These are phyloP conservation scores for Myotis brandtii DNA, from an alignment of 2,113 vertebrate species.

Conservation along the genomic window DNA sequence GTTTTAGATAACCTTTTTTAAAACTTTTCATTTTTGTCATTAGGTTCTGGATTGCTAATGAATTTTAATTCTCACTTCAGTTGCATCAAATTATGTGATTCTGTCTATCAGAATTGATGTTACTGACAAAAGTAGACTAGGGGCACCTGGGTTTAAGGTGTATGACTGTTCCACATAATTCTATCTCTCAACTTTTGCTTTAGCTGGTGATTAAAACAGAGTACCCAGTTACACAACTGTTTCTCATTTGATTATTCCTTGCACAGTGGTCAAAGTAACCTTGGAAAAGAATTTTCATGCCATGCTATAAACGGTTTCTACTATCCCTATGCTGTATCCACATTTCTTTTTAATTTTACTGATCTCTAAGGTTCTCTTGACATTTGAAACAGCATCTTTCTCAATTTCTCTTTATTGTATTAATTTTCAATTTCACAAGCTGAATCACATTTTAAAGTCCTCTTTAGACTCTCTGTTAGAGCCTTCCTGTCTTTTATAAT, in stretches of 20 bases:
- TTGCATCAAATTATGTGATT: not conserved
- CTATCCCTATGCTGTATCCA: not conserved
- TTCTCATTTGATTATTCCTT: constrained; percentile 38
- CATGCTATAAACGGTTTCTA: not conserved
- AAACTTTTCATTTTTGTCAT: not conserved
- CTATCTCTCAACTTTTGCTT: not conserved
- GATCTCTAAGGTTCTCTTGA: constrained; percentile 54
- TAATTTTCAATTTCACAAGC: constrained; percentile 59
- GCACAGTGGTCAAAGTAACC: constrained; percentile 34
- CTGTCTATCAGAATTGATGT: not conserved
- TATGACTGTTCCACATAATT: not conserved
- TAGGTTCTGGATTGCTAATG: not conserved
- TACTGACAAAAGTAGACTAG: not conserved
- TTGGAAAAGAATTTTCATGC: constrained; percentile 32
- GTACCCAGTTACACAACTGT: not conserved
- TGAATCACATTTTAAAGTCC: constrained; percentile 52
- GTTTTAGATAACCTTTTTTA: not conserved
- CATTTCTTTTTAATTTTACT: constrained; percentile 57
- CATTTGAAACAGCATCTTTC: constrained; percentile 53
- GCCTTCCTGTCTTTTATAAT: constrained; percentile 15
- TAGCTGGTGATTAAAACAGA: not conserved
- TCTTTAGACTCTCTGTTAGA: constrained; percentile 27
- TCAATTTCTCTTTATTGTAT: constrained; percentile 70
- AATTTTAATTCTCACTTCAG: not conserved
- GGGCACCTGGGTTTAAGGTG: not conserved